phyloP scores from a whole-genome alignment of 2,113 vertebrate species.

The Gasterosteus aculeatus region DNA sequence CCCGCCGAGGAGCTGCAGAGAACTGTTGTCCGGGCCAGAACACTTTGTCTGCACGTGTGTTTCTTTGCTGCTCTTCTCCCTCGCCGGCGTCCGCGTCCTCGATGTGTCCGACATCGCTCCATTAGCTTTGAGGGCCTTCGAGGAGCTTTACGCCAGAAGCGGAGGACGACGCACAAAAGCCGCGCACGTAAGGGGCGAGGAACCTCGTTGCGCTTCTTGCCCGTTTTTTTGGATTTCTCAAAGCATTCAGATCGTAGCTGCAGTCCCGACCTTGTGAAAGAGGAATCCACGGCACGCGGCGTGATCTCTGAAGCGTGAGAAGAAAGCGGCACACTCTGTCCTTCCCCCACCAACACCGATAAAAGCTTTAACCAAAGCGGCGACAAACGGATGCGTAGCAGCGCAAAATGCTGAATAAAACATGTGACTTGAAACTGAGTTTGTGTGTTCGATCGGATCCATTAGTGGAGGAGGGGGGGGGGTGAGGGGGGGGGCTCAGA shows the following conservation, averaged over 20 bases:
- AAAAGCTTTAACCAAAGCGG: constrained; percentile 2
- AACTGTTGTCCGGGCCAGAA: constrained; percentile 9
- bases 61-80: constrained; percentile 13
- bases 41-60: constrained; percentile 34
- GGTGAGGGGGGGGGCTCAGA: constrained; percentile 7
- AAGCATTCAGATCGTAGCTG: neutral
- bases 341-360: neutral
- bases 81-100: constrained; percentile 2
- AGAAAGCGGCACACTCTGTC: neutral
- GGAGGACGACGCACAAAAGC: neutral
- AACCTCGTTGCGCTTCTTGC: neutral
- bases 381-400: neutral
- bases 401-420: constrained; percentile 46
- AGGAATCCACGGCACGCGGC: neutral
- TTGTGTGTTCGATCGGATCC: constrained; percentile 43
- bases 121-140: constrained; percentile 17
- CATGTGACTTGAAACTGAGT: constrained; percentile 37
- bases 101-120: constrained; percentile 34
- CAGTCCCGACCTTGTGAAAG: constrained; percentile 12
- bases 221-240: neutral
- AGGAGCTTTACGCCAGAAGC: constrained; percentile 28
- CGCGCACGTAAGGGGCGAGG: neutral
- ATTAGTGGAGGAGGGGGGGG: constrained; percentile 36
- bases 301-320: no score
- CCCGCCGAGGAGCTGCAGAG: constrained; percentile 48